These are phyloP conservation scores for Alfaro cultratus DNA, from an alignment of 2,797 vertebrate species.

Conservation along the genomic window DNA sequence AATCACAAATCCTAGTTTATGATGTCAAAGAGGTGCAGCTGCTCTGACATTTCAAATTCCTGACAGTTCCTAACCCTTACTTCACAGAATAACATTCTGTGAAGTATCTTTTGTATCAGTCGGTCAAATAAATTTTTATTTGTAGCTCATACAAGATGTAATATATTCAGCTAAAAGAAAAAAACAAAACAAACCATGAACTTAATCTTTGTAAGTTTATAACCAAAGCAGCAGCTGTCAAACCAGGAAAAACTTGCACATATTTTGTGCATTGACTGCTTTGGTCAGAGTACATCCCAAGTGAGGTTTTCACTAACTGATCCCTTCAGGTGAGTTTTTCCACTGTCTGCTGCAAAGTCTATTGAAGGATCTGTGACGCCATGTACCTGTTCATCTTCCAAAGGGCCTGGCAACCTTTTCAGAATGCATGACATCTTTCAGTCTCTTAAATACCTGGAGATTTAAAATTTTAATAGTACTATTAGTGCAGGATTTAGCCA, in stretches of 20 bases:
- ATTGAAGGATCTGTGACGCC: no score
- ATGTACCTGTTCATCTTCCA: no score
- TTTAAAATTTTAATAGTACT: no score
- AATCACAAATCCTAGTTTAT: background rate
- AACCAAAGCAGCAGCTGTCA: constrained; percentile 19
- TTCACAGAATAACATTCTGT: background rate
- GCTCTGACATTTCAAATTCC: background rate
- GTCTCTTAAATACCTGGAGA: no score
- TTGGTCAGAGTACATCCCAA: no score
- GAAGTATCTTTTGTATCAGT: background rate
- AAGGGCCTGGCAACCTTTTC: no score
- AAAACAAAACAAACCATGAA: background rate
- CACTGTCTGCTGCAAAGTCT: no score
- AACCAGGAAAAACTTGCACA: constrained; percentile 17
- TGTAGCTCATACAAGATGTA: background rate
- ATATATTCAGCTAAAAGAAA: no score
- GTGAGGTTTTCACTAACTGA: no score
- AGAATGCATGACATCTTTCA: no score
- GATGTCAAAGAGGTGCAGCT: background rate
- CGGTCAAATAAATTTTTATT: background rate
- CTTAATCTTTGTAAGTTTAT: constrained; percentile 1
- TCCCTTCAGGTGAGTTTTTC: no score
- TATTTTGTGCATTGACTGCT: constrained; percentile 21
- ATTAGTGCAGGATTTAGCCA: no score
- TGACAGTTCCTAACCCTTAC: background rate